These are phyloP conservation scores for Coecobrya sp. DNA, from an alignment of 2,888 invertebrate species.

Conservation along the genomic window DNA sequence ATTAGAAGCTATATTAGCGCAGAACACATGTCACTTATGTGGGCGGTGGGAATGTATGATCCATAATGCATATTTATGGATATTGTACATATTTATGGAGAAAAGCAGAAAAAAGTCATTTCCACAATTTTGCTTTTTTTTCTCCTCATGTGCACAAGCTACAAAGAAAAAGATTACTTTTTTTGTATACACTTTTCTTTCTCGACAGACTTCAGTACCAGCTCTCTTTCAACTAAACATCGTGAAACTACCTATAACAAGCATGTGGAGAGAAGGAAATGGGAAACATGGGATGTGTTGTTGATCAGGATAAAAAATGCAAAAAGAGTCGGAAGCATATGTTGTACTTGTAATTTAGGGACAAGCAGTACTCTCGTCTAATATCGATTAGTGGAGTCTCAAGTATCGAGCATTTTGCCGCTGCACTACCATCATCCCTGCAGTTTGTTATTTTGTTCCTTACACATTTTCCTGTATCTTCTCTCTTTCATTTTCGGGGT, in stretches of 20 bases:
- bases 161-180: not conserved
- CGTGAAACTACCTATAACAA: too few relatives aligned
- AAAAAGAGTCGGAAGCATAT: too few relatives aligned
- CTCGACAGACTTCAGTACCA: too few relatives aligned
- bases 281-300: too few relatives aligned
- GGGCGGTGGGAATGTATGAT: not conserved
- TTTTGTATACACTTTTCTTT: too few relatives aligned
- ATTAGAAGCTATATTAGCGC: not conserved
- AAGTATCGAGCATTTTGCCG: not conserved
- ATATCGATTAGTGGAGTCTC: not conserved
- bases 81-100: slow-evolving; percentile 32
- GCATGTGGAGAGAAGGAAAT: too few relatives aligned
- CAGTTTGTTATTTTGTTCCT: not conserved
- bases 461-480: too few relatives aligned
- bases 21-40: not conserved
- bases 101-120: slow-evolving; percentile 36
- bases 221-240: too few relatives aligned
- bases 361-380: too few relatives aligned
- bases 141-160: not conserved
- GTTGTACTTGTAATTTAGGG: too few relatives aligned
- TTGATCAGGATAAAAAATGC: too few relatives aligned
- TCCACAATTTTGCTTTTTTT: slow-evolving; percentile 52
- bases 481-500: not conserved
- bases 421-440: not conserved
- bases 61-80: not conserved